Percentiles rank a stretch among this genome's conserved stretches.
These are phyloP conservation scores for Octopus sinensis DNA, from an alignment of 1,140 invertebrate species.

Conservation along the genomic window DNA sequence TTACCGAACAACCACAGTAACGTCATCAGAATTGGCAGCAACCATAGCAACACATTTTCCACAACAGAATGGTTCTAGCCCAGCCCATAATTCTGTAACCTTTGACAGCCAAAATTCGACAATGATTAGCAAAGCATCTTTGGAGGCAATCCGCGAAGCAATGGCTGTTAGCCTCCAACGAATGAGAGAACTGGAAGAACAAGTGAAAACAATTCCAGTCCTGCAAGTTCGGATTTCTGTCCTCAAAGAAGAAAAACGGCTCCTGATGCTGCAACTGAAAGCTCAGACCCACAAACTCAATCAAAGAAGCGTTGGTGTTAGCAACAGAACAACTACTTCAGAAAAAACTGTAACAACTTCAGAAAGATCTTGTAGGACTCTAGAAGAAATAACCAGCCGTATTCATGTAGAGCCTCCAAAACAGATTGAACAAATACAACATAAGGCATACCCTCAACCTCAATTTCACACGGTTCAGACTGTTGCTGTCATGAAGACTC, in stretches of 20 bases:
- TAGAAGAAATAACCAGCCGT: not conserved
- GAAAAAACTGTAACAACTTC: not conserved
- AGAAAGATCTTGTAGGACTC: not conserved
- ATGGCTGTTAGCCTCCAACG: conserved; percentile 75
- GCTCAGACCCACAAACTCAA: conserved; percentile 41
- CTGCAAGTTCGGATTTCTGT: conserved; percentile 72
- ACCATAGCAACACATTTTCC: conserved; percentile 46
- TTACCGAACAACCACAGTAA: conserved; percentile 34
- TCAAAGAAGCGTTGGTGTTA: conserved; percentile 50
- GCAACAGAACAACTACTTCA: conserved; percentile 26
- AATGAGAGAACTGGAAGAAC: conserved; percentile 77
- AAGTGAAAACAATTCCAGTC: conserved; percentile 79
- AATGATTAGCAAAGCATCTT: conserved; percentile 25
- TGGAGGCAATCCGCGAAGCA: conserved; percentile 61
- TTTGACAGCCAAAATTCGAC: conserved; percentile 10
- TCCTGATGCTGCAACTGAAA: conserved; percentile 64
- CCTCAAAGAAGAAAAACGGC: conserved; percentile 73
- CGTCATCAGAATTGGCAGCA: conserved; percentile 45
- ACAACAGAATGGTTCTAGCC: conserved; percentile 29
- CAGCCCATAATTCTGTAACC: conserved; percentile 14
- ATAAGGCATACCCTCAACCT: not conserved
- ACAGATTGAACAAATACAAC: not conserved
- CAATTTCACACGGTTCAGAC: conserved; percentile 9
- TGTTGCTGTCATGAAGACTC: conserved; percentile 29
- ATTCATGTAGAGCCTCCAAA: conserved; percentile 6